Evolutionary conservation across 2,888 invertebrate species (phyloP).

Genomic region (Xanthia icteritia): DNA sequence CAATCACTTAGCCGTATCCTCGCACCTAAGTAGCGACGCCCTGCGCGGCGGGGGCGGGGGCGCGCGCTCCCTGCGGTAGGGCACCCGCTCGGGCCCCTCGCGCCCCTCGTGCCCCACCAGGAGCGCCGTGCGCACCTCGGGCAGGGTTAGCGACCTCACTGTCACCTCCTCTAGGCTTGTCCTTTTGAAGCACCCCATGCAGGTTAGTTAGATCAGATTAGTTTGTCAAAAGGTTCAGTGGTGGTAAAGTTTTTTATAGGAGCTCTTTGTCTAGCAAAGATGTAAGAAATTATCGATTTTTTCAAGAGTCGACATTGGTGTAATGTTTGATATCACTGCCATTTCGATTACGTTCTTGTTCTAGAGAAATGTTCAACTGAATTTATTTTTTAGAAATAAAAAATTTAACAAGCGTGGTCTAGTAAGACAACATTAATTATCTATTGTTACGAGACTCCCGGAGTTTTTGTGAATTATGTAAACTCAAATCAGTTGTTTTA

Average conservation of each 20-base stretch:
- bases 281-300: background rate
- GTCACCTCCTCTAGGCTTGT: conserved; percentile 84
- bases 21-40: conserved; percentile 82
- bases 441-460: background rate
- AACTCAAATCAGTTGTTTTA: background rate
- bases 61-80: conserved; percentile 75
- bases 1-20: conserved; percentile 73
- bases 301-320: background rate
- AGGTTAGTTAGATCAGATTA: conserved; percentile 70
- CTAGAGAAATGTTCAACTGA: background rate
- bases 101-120: conserved; percentile 73
- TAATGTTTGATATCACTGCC: background rate
- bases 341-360: background rate
- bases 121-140: conserved; percentile 82
- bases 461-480: background rate
- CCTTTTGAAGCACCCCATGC: conserved; percentile 82
- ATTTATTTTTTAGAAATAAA: background rate
- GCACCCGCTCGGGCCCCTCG: conserved; percentile 63
- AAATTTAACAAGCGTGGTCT: too few species aligned
- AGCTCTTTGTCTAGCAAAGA: background rate
- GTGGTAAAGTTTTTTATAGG: conserved; percentile 23
- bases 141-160: conserved; percentile 82
- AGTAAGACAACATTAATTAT: too few species aligned
- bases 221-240: conserved; percentile 27
- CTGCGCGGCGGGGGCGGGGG: conserved; percentile 86